Base-by-base conservation (phyloP, 2,888 invertebrate genomes). In the Drosophila antonietae region DNA sequence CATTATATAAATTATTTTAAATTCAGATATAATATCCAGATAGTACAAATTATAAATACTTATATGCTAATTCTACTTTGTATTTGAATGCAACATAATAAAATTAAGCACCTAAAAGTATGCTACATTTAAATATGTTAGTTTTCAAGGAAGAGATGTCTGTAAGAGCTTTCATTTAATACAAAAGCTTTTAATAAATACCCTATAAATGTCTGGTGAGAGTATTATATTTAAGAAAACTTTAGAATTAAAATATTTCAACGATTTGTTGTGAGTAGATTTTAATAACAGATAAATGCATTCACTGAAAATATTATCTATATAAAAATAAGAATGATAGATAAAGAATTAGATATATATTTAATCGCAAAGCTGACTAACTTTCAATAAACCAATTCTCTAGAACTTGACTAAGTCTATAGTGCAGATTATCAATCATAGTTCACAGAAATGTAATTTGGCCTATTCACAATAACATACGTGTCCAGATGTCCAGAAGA, bases 31-130 rank as follows among this genome's bases (percentile, higher is more conserved):
- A 28, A 15, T 47, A 47, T 47, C 15, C 0, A 23, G 8, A 8
- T 10, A 23, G 15, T 46, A 0, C 1, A 8, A 15, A 12, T 44
- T 46, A 46, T 23, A 20, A 20, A 12, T 20, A 44, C 12, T 20
- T 14, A 52, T 18, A 20, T 37, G 15, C 20, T 47, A 2, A 12
- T 14, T 23, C 20, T 7, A 0, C 2, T 46, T 14, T 23, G 6
- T n/a, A 12, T 14, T 20, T 14, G 0, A 14, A n/a, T 3, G 7
- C 18, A 41, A 18, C 7, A 7, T 8, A 39, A 18, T 28, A 15
- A 33, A 43, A 9, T 1, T 1, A 6, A n/a, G 28, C 8, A 0
- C 57, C 68, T 37, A 20, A 68, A 58, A 62, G 46, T 70, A 61
- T 68, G 49, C 55, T 2, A 41, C n/a, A 31, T 0, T 9, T 8